Conservation (phyloP, 2,797 vertebrate genomes). For the Emydoidea blandingii region DNA sequence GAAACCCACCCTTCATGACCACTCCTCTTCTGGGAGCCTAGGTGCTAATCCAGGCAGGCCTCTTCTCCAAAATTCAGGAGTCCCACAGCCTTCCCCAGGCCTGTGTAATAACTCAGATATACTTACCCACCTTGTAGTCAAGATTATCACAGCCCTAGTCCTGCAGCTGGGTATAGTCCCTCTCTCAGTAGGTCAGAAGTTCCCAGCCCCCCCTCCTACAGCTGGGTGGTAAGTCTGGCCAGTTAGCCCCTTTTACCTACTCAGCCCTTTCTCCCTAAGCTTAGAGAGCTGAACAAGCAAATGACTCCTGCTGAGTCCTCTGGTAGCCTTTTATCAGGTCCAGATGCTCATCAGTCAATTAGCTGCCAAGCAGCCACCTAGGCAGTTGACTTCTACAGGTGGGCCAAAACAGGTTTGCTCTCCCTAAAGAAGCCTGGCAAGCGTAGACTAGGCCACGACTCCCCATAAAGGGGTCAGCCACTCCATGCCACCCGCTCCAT, state of each 20-base stretch:
- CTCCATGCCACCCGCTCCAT: background rate
- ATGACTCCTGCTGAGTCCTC: background rate
- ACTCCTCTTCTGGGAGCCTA: background rate
- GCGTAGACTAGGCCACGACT: background rate
- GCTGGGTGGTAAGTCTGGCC: no score
- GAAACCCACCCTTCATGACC: background rate
- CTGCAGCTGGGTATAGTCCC: no score
- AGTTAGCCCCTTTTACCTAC: no score
- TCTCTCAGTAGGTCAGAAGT: no score
- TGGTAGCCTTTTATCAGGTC: background rate
- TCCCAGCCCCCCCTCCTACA: no score
- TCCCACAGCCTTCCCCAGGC: no score
- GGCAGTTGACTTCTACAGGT: background rate
- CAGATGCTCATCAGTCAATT: background rate
- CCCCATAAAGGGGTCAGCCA: background rate
- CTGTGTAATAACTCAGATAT: no score
- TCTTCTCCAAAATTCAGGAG: background rate
- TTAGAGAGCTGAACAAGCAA: no score
- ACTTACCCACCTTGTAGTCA: no score
- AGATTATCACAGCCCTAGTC: no score
- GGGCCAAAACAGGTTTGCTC: background rate
- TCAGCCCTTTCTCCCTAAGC: no score
- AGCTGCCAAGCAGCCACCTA: background rate
- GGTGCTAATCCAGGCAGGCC: background rate
- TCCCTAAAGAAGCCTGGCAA: background rate